Evolutionary conservation across 2,797 vertebrate species (phyloP), one percentile per base, ranked within the genome.

Genomic region (Kryptopterus vitreolus): DNA sequence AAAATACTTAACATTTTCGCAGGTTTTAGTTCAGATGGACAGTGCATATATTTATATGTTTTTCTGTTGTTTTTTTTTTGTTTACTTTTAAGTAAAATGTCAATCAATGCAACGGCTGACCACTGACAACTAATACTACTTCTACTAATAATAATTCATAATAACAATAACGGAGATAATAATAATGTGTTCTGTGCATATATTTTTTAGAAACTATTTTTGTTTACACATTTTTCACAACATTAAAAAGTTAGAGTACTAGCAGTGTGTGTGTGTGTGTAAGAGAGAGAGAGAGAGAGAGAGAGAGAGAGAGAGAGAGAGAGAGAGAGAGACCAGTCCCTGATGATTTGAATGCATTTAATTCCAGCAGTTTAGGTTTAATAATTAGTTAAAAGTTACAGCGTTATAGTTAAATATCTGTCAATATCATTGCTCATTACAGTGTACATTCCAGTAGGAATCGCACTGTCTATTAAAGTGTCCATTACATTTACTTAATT

Each of bases 331-430:
- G 3, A 43, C 15, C 52, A 87, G 20, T 90, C 92, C 91, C 92
- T 88, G 90, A 92, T 77, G 92, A 92, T 89, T 91, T 94, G 59
- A 90, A 94, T 88, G 94, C 78, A 89, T 90, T 92, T 81, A 91
- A 88, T 91, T 96, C 92, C 92, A 93, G 6, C 38, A 7, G 38
- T 43, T 43, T 7, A 43, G 10, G 8, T 43, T 43, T 43, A 43
- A 10, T 43, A 9, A 43, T 43, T 3, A n/a, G n/a, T 43, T 7
- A 43, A 43, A 43, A 43, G 38, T 43, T 13, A 58, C n/a, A 43
- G 8, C 7, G 10, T 43, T 43, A 43, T 43, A 43, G 38, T 43
- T 43, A 43, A 7, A 10, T 7, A 43, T 43, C 38, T 43, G 38
- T 43, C 8, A 43, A 43, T 43, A 7, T 7, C 38, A 43, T 43